Evolutionary conservation across 2,113 vertebrate species (phyloP).

Genomic region (Cochlearius cochlearius): DNA sequence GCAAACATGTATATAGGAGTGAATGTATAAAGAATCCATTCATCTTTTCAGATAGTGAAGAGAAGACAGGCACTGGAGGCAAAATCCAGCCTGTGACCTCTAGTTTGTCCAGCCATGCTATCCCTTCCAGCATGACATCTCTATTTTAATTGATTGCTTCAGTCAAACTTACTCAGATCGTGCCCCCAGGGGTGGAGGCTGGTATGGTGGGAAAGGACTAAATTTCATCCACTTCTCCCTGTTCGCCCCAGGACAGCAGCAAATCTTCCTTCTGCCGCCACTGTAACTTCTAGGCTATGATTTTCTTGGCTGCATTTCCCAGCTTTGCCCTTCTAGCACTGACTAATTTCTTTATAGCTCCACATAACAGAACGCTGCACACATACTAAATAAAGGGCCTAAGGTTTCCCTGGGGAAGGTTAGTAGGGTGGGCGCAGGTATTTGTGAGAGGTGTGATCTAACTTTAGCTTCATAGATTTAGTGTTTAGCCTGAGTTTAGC

Average conservation of each 20-base stretch:
- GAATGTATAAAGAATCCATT: neutral
- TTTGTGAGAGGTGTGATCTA: neutral
- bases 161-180: neutral
- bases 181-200: neutral
- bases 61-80: neutral
- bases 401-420: neutral
- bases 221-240: neutral
- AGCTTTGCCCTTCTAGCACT: neutral
- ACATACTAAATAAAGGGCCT: neutral
- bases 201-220: neutral
- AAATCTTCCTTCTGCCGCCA: neutral
- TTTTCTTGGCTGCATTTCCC: conserved; percentile 22
- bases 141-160: neutral
- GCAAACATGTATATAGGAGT: neutral
- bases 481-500: neutral
- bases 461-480: neutral
- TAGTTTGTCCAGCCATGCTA: neutral
- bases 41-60: neutral
- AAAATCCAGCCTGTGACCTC: neutral
- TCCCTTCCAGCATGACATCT: neutral
- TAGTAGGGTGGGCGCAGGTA: neutral
- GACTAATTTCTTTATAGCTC: neutral
- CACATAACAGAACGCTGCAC: neutral
- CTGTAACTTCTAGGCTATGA: neutral
- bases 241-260: neutral